Base-by-base conservation (phyloP, 2,888 invertebrate species). In the Meghimatium bilineatum region DNA sequence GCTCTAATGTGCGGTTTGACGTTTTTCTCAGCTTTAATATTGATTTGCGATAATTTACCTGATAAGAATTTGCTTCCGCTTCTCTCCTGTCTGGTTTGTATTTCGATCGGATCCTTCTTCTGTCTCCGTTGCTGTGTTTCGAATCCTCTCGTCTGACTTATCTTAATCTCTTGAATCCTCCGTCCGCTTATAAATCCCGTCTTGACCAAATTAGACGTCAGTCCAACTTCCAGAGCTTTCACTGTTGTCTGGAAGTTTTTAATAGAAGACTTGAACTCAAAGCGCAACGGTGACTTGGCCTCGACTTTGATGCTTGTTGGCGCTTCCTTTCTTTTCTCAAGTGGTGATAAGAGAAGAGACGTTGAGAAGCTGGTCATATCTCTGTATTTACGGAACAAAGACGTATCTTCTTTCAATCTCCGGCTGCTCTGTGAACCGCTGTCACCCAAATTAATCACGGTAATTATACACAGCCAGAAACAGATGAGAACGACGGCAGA, bases 401-500 rank as follows among this genome's bases (percentile, higher is more conserved):
- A 49, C 56, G 82, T 69, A 56, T 77, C 76, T 32, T 71, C 76
- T 67, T 77, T 77, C 82, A 77, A 49, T 63, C 44, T 12, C 77
- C 20, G n/a, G 56, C 32, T 52, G 52, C 74, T 34, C 26, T 76
- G 67, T 69, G 26, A 69, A 26, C 69, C 60, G n/a, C 52, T 77
- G 17, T 69, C 69, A n/a, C 34, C 56, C n/a, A 84, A 80, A 79
- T 82, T 84, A 63, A 84, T 82, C 71, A 84, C 75, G 56, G 84
- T 84, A 75, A 86, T 36, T 66, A 84, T 71, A 74, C 79, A 74
- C 66, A 86, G 49, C 86, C 86, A 86, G 63, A 75, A 36, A 63
- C 71, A 74, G 34, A 86, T 38, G 20, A 77, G 49, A 74, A 80
- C 49, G n/a, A 79, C 56, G 44, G 76, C 63, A 2, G 75, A 34